These are phyloP conservation scores for Drosophila guanche DNA, from an alignment of 1,140 invertebrate species.

Conservation along the genomic window DNA sequence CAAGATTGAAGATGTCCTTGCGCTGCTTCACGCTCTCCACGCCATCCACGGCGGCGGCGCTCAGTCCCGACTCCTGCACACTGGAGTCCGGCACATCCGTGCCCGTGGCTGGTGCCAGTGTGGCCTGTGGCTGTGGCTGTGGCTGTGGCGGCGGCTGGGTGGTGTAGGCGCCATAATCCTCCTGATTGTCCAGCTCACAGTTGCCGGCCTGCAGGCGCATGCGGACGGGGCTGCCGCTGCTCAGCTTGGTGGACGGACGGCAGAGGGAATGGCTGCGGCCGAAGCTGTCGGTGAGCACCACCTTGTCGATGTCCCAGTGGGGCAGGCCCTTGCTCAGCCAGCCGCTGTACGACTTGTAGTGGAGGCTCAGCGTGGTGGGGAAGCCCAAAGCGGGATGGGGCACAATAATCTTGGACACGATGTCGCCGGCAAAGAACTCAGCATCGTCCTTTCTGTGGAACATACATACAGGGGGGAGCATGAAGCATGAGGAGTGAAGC, in stretches of 20 bases:
- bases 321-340: constrained; percentile 94
- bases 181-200: constrained; percentile 86
- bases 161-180: constrained; percentile 75
- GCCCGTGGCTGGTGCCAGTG: not conserved
- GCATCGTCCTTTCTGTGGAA: constrained; percentile 89
- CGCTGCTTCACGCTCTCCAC: constrained; percentile 73
- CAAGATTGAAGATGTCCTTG: constrained; percentile 78
- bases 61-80: constrained; percentile 65
- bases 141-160: constrained; percentile 39
- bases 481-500: not conserved
- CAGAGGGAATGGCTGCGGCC: constrained; percentile 92
- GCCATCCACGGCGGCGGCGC: constrained; percentile 53
- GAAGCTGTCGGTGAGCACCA: constrained; percentile 93
- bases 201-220: constrained; percentile 90
- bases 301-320: constrained; percentile 91
- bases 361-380: constrained; percentile 88
- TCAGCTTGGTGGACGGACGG: constrained; percentile 89
- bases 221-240: constrained; percentile 88
- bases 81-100: constrained; percentile 62
- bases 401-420: constrained; percentile 91
- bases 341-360: constrained; percentile 94
- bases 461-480: not conserved
- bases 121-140: constrained; percentile 3
- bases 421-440: constrained; percentile 88
- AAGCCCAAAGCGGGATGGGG: constrained; percentile 93